These are phyloP conservation scores for Notothenia rossii DNA, from an alignment of 2,113 vertebrate genomes.

Conservation along the genomic window DNA sequence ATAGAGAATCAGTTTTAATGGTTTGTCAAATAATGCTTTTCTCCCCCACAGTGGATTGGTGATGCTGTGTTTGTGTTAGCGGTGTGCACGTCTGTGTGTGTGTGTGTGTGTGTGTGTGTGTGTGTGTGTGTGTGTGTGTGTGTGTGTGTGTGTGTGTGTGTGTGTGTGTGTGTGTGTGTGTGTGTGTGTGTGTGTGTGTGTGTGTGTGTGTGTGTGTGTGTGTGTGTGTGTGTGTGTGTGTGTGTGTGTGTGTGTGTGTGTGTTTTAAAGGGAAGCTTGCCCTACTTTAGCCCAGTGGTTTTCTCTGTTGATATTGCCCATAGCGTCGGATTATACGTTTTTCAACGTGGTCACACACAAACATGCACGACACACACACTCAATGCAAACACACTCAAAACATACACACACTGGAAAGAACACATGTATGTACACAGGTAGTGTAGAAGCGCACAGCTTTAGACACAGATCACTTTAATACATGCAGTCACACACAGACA, in stretches of 20 bases:
- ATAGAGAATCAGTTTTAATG: conserved; percentile 80
- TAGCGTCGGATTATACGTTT: conserved; percentile 75
- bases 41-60: conserved; percentile 73
- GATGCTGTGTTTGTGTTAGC: conserved; percentile 70
- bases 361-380: conserved; percentile 44
- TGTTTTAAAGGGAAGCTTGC: conserved; percentile 73
- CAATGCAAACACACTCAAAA: conserved; percentile 41
- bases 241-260: conserved; percentile 25
- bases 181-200: too few species aligned
- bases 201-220: too few species aligned
- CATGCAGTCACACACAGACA: conserved; percentile 12
- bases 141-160: too few species aligned
- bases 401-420: not conserved
- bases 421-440: conserved; percentile 17
- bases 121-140: too few species aligned
- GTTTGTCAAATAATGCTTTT: conserved; percentile 81
- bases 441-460: not conserved
- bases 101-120: too few species aligned
- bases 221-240: not conserved
- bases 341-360: conserved; percentile 74
- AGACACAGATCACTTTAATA: conserved; percentile 9
- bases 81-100: not conserved
- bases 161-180: too few species aligned
- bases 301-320: conserved; percentile 79
- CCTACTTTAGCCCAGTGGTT: conserved; percentile 80